These are phyloP conservation scores for Kryphioiulus occultus DNA, from an alignment of 2,888 invertebrate species.

Conservation along the genomic window DNA sequence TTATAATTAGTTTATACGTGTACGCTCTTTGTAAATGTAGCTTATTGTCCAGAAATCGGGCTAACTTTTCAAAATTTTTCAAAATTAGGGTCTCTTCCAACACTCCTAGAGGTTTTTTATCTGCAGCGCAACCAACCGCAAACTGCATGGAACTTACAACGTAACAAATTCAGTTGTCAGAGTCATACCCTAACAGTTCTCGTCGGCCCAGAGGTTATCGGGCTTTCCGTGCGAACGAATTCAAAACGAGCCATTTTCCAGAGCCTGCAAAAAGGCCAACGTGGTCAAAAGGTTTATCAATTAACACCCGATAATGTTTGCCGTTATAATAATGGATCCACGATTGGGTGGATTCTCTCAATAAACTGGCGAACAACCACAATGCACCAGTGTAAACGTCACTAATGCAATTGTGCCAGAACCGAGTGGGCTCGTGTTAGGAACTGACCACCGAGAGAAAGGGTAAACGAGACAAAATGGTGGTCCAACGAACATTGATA, in stretches of 20 bases:
- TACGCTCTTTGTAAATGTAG: no score
- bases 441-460: background rate
- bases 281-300: constrained; percentile 35
- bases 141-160: background rate
- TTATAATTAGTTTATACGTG: no score
- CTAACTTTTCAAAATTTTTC: no score
- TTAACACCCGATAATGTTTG: constrained; percentile 28
- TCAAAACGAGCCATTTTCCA: constrained; percentile 12
- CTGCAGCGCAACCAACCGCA: background rate
- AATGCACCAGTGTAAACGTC: background rate
- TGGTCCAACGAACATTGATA: background rate
- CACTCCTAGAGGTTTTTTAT: background rate
- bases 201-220: background rate
- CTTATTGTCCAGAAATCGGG: no score
- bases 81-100: background rate
- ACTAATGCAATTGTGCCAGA: constrained; percentile 2
- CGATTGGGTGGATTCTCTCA: background rate
- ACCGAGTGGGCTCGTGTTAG: background rate
- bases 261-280: background rate
- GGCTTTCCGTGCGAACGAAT: background rate
- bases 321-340: constrained; percentile 11
- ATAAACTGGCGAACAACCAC: background rate
- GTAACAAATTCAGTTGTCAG: background rate
- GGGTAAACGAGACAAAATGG: constrained; percentile 26
- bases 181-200: background rate